Evolutionary conservation across 2,113 vertebrate species (phyloP).

Genomic region (Myodes glareolus): DNA sequence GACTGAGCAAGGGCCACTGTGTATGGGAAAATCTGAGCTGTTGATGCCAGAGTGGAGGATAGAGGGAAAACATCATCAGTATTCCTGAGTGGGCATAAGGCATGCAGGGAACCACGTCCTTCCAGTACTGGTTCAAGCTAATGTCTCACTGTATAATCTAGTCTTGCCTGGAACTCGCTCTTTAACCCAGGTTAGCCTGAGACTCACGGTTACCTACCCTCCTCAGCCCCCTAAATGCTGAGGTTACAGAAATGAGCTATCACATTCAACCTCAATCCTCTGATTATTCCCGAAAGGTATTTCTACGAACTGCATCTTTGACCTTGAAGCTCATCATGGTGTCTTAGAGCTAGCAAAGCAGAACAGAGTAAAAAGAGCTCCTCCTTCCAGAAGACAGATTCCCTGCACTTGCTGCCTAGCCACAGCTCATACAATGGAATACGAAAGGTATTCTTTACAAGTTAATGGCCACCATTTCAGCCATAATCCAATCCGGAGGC

Average conservation of each 20-base stretch:
- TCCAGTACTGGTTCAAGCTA: not conserved
- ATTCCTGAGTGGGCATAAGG: not conserved
- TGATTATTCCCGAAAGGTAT: not conserved
- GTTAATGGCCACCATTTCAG: not conserved
- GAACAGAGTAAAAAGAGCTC: not conserved
- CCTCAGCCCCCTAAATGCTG: not conserved
- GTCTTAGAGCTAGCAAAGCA: not conserved
- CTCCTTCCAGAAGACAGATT: not conserved
- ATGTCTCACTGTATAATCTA: not conserved
- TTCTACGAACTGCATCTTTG: not conserved
- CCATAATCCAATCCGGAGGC: not conserved
- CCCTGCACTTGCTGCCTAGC: not conserved
- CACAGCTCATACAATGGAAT: not conserved
- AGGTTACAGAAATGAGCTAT: not conserved
- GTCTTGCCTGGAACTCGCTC: not conserved
- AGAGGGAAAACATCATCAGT: not conserved
- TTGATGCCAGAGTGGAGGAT: not conserved
- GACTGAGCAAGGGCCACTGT: not conserved
- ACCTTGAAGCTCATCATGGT: not conserved
- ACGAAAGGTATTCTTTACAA: not conserved
- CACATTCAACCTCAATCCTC: not conserved
- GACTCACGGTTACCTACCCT: not conserved
- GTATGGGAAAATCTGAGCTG: not conserved
- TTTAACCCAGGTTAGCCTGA: not conserved
- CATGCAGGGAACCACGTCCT: not conserved